These are phyloP conservation scores for Nannobrachium achirus DNA, from an alignment of 2,113 vertebrate genomes.

Conservation along the genomic window DNA sequence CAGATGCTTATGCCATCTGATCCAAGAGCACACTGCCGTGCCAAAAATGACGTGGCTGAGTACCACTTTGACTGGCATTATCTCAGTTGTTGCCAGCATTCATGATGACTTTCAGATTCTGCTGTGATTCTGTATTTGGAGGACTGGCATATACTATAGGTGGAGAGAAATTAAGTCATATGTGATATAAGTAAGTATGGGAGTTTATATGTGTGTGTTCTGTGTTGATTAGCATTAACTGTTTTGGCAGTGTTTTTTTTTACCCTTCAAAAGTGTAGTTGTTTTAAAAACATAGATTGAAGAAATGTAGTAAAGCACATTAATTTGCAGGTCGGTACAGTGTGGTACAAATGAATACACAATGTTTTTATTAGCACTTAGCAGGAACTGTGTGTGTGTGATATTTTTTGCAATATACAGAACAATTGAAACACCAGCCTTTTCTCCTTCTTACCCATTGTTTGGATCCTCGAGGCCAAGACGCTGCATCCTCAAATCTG, in stretches of 20 bases:
- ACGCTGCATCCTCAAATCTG: constrained; percentile 47
- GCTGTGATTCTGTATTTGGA: constrained; percentile 20
- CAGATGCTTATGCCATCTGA: constrained; percentile 7
- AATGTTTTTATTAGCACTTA: not conserved
- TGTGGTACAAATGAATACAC: not conserved
- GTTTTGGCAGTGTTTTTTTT: too few relatives aligned
- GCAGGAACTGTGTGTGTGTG: constrained; percentile 1
- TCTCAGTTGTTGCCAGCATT: not conserved
- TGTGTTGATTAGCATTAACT: too few relatives aligned
- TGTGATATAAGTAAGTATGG: not conserved
- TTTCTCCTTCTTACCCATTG: constrained; percentile 53
- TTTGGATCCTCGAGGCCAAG: constrained; percentile 50
- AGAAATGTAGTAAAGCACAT: not conserved
- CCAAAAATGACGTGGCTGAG: not conserved
- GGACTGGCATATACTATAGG: constrained; percentile 25
- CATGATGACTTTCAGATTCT: constrained; percentile 9
- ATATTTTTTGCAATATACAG: constrained; percentile 22
- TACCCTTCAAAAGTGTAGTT: too few relatives aligned
- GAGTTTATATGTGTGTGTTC: not conserved
- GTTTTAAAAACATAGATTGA: too few relatives aligned
- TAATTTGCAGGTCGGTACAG: not conserved
- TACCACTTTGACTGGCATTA: not conserved
- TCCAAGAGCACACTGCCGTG: not conserved
- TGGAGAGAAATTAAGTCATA: constrained; percentile 8
- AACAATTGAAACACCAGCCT: constrained; percentile 19